Percentiles rank a stretch among this genome's conserved stretches.
These are phyloP conservation scores for Trypoxylus dichotomus DNA, from an alignment of 1,140 invertebrate species.

Conservation along the genomic window DNA sequence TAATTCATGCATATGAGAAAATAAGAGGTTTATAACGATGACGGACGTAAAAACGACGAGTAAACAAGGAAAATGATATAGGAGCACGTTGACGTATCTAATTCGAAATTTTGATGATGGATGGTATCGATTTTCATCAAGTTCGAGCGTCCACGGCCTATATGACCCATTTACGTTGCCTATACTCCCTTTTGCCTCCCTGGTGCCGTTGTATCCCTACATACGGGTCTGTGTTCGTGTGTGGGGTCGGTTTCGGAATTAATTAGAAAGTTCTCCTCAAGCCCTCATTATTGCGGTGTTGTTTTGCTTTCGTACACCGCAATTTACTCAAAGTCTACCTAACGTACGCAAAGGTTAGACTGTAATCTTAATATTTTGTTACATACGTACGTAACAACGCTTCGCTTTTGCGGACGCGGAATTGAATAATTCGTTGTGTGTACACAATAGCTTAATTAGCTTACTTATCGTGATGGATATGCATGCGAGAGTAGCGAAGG, in stretches of 20 bases:
- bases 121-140: conserved; percentile 3
- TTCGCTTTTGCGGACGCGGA: not conserved
- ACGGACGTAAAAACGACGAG: not conserved
- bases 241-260: not conserved
- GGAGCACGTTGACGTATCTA: not conserved
- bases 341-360: not conserved
- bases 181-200: too few relatives aligned
- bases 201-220: too few relatives aligned
- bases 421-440: conserved; percentile 6
- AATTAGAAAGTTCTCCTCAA: not conserved
- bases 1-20: too few relatives aligned
- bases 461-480: not conserved
- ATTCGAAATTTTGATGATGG: not conserved
- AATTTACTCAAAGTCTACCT: too few relatives aligned
- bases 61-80: not conserved
- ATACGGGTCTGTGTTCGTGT: not conserved
- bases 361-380: not conserved
- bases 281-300: not conserved
- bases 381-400: not conserved
- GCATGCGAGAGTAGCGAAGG: not conserved
- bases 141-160: not conserved
- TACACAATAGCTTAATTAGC: not conserved
- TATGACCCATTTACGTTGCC: too few relatives aligned
- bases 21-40: too few relatives aligned
- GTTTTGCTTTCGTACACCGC: not conserved